Base-by-base conservation (phyloP, 2,797 vertebrate genomes). In the Malurus leucopterus region DNA sequence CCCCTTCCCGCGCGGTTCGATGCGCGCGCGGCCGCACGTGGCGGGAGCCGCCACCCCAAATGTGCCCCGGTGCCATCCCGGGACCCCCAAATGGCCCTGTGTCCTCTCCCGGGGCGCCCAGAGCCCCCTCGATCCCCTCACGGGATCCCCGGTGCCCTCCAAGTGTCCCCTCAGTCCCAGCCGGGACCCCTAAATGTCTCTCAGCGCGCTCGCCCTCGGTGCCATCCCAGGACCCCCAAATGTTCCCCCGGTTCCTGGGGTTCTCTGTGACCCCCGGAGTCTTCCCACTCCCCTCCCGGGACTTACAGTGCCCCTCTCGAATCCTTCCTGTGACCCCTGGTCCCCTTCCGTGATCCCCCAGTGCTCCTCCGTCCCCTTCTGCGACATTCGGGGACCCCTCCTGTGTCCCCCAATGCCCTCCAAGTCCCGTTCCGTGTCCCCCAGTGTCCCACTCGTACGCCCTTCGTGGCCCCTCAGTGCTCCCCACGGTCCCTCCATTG, bases 361-460 rank as follows among this genome's bases (percentile, higher is more conserved):
- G 22, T 7, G 15, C 54, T 24, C 23, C 23, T 36, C 54, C 54
- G 15, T 34, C 54, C 54, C 32, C 36, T 29, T 17, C 57, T 8
- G 55, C 12, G 34, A 27, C 20, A 17, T 8, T 26, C 24, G 6
- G 15, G 22, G 32, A 11, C 9, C 54, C 21, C 54, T 32, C 53
- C 53, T 32, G 21, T 16, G 54, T 32, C 32, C 54, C 18, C 41
- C 18, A 7, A 7, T 50, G 27, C 49, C 49, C 49, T 50, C 26
- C 26, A 6, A 29, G 7, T 15, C 9, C 9, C 29, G 12, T 15
- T 13, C n/a, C 3, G 1, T 8, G 16, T 26, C 15, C 47, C 26
- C 9, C 9, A 2, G 11, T 20, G 27, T 40, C 41, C 10, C 50
- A 3, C 30, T 11, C 51, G 15, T 13, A 17, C 15, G 26, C 32